Base-by-base conservation (phyloP, 2,113 vertebrate species). In the Gallinago jamesoni region DNA sequence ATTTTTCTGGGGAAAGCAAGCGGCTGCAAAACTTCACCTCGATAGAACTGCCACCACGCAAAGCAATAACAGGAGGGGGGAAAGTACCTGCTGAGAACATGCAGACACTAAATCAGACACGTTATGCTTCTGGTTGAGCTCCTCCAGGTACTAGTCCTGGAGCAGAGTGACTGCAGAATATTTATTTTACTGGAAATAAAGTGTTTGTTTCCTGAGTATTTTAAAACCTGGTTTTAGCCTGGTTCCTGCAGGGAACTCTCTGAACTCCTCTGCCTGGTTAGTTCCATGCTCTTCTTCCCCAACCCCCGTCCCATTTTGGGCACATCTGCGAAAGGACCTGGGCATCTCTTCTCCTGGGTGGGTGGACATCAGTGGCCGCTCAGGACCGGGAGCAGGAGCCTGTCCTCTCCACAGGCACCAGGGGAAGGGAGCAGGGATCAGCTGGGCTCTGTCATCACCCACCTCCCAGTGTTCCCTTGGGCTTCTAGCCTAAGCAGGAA, bases 361-460 rank as follows among this genome's bases (percentile, higher is more conserved):
- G 45, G 33, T 33, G 41, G 50, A 35, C 41, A 70, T 12, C 43
- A 22, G 45, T 24, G 68, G 53, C 19, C n/a, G 12, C 14, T 2
- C 6, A 17, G 70, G 23, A 89, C 48, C 12, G 15, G 35, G 59
- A 41, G 1, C 14, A 47, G 48, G 73, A 89, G 12, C 48, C 62
- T 0, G 1, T 69, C 19, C 17, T 52, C 19, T 2, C 39, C 37
- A 12, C 12, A 39, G 1, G 1, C 39, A 9, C 10, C 14, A 31
- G 0, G 1, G 30, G 22, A 50, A 73, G 77, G 52, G 52, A 69
- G 48, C 4, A 1, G 68, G 41, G 53, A 86, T 59, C 43, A 55
- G 16, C 31, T 6, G 2, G 27, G 25, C 33, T 59, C 31, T 4
- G 2, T 39, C 43, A 53, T 35, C 60, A 63, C 21, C 28, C 60